Percentiles rank a stretch among this genome's conserved stretches.
Evolutionary conservation across 2,888 invertebrate genomes (phyloP).

Genomic region (Onthophagus sagittarius): DNA sequence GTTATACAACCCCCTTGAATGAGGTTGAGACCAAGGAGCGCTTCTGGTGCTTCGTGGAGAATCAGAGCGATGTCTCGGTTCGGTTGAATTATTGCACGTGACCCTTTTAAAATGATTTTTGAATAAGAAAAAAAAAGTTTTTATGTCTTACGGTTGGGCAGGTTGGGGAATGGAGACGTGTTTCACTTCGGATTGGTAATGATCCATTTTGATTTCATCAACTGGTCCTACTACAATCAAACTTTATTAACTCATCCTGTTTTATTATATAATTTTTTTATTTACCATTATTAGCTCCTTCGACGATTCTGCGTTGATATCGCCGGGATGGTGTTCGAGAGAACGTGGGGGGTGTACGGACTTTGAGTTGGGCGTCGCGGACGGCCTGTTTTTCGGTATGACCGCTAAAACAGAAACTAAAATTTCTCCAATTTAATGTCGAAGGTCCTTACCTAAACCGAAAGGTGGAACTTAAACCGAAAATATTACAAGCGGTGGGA

Average conservation of each 20-base stretch:
- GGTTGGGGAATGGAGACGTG: slow-evolving; percentile 57
- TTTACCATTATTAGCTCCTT: slow-evolving; percentile 52
- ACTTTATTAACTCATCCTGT: too few relatives aligned
- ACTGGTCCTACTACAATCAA: slow-evolving; percentile 43
- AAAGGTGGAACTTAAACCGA: slow-evolving; percentile 74
- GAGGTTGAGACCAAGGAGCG: slow-evolving; percentile 73
- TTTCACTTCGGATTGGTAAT: slow-evolving; percentile 49
- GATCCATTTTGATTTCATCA: slow-evolving; percentile 43
- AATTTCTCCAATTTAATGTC: slow-evolving; percentile 6
- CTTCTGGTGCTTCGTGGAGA: slow-evolving; percentile 81
- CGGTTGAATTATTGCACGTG: slow-evolving; percentile 51
- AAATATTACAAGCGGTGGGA: slow-evolving; percentile 70
- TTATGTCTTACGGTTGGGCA: slow-evolving; percentile 50
- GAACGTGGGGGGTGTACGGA: slow-evolving; percentile 56
- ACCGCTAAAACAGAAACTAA: slow-evolving; percentile 50
- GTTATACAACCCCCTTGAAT: slow-evolving; percentile 67
- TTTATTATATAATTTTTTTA: too few relatives aligned
- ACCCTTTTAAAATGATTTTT: slow-evolving; percentile 43
- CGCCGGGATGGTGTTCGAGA: slow-evolving; percentile 61
- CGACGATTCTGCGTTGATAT: slow-evolving; percentile 61
- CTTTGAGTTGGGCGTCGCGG: slow-evolving; percentile 49
- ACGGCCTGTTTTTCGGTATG: slow-evolving; percentile 60
- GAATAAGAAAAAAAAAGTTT: not conserved
- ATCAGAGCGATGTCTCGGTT: slow-evolving; percentile 52
- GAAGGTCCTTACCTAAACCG: slow-evolving; percentile 64